Conservation (phyloP, 2,797 vertebrate genomes). For the Alfaro cultratus region DNA sequence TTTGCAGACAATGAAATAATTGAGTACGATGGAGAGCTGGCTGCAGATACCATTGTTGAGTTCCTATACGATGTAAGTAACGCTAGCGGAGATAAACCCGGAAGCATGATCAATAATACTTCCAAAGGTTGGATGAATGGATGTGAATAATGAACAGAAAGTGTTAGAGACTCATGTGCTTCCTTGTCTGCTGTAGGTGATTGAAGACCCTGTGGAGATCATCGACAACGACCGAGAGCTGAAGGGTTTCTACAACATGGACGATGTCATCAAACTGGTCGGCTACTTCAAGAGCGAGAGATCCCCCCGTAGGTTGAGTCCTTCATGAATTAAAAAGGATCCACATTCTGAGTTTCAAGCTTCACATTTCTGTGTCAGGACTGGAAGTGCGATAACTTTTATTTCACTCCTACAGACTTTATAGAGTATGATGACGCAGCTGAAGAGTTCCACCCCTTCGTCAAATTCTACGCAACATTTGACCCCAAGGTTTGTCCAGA, state of each 20-base stretch:
- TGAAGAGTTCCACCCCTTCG: constrained; percentile 91
- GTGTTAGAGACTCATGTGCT: neutral
- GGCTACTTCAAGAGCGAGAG: constrained; percentile 91
- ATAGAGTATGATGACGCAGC: constrained; percentile 89
- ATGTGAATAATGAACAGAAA: neutral
- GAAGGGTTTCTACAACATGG: constrained; percentile 88
- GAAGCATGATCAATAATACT: neutral
- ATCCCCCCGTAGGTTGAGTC: constrained; percentile 83
- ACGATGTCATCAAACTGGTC: constrained; percentile 90
- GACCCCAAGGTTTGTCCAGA: constrained; percentile 87
- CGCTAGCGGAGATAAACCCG: neutral
- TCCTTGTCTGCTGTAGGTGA: constrained; percentile 77
- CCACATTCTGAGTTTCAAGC: neutral
- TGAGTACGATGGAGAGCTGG: constrained; percentile 91
- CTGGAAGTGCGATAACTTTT: neutral
- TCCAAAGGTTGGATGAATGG: neutral
- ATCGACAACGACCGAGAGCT: constrained; percentile 90
- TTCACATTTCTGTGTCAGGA: neutral
- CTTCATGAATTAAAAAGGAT: neutral
- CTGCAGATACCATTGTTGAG: constrained; percentile 91
- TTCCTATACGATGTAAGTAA: constrained; percentile 90
- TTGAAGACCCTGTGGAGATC: constrained; percentile 92
- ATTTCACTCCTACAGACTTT: constrained; percentile 78
- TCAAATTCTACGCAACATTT: constrained; percentile 93
- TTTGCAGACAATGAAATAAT: constrained; percentile 91